Evolutionary conservation across 2,888 invertebrate species (phyloP), one percentile per base, ranked within the genome.

Genomic region (Orchesellides sinensis): DNA sequence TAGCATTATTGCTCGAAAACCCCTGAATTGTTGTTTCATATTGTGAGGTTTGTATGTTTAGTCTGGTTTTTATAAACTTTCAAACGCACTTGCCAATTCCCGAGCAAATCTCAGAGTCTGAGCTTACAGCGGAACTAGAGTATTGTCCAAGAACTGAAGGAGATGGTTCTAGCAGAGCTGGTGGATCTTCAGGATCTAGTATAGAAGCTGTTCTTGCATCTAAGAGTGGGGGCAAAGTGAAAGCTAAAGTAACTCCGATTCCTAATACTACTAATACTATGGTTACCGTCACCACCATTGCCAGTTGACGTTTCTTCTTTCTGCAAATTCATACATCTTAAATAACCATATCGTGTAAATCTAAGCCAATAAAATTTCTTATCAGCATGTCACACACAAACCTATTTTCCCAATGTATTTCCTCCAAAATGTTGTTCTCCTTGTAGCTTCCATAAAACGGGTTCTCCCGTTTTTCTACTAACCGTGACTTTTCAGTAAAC

Each of bases 371-470:
- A n/a, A n/a, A n/a, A n/a, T n/a, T n/a, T n/a, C n/a, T n/a, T n/a
- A n/a, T n/a, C n/a, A n/a, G n/a, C n/a, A n/a, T n/a, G n/a, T n/a
- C n/a, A n/a, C n/a, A 1, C 40, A 40, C 40, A 40, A 85, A 86
- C 88, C 73, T 87, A 59, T 87, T 88, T 56, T 88, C 86, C 88
- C 88, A 88, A 32, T 88, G 87, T 54, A 86, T 84, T 74, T 88
- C 87, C 54, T 88, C 88, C 23, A 85, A 65, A 10, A 83, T 65
- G 40, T 74, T 87, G 21, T 84, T 84, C 32, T 88, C 88, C 59
- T 88, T 87, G 81, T 87, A 88, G 56, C 87, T 86, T 25, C 88
- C 88, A 70, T 88, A 88, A 82, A 88, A 88, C 6, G 88, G 87
- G 69, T 86, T 87, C 21, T 87, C 87, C 70, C 85, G 68, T 70